Evolutionary conservation across 2,113 vertebrate species (phyloP).

Genomic region (Pomatostomus ruficeps): DNA sequence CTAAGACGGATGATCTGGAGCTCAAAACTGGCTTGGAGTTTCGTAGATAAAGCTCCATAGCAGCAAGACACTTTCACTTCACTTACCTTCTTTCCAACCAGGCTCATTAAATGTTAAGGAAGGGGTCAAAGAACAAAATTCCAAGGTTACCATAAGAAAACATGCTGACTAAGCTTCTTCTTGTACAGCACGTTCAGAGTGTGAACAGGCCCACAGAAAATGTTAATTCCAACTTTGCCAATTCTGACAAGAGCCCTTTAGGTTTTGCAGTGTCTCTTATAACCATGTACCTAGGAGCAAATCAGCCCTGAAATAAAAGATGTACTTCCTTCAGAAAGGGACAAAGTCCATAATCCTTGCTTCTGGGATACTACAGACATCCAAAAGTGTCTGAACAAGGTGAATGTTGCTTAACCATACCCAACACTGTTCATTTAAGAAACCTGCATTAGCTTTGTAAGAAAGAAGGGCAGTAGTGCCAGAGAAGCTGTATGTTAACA

Average conservation of each 20-base stretch:
- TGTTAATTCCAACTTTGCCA: background rate
- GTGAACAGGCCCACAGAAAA: background rate
- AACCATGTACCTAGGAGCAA: background rate
- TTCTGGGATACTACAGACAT: background rate
- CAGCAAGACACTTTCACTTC: background rate
- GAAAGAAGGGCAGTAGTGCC: background rate
- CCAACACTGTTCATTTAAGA: background rate
- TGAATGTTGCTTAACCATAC: background rate
- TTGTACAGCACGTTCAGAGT: background rate
- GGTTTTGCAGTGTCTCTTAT: background rate
- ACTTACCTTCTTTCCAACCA: background rate
- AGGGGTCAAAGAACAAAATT: background rate
- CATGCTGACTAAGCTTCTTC: background rate
- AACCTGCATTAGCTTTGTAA: background rate
- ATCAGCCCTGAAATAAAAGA: background rate
- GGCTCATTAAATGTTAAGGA: background rate
- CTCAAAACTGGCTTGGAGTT: background rate
- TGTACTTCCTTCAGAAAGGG: background rate
- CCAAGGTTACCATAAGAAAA: background rate
- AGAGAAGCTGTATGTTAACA: background rate
- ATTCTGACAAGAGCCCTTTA: background rate
- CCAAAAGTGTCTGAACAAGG: background rate
- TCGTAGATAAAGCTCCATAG: background rate
- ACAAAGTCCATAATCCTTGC: background rate
- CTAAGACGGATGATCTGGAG: background rate